Conservation (phyloP, 1,140 invertebrate genomes). For the Brachystomella parvula region DNA sequence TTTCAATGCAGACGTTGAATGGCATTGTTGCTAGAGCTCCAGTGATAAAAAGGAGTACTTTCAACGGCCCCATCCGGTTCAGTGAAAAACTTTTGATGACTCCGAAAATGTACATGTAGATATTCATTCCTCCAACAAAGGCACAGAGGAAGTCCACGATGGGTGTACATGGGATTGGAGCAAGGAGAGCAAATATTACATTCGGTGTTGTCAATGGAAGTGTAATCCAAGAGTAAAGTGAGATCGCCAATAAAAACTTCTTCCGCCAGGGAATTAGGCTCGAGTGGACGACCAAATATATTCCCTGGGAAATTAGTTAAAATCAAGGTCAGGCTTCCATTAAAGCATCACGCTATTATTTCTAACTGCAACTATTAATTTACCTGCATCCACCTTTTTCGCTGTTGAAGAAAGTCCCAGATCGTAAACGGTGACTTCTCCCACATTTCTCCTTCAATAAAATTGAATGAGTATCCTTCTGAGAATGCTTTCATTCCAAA, state of each 20-base stretch:
- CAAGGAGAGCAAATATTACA: conserved; percentile 69
- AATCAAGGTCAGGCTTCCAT: conserved; percentile 7
- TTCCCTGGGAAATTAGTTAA: conserved; percentile 66
- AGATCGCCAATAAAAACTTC: conserved; percentile 76
- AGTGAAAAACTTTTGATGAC: conserved; percentile 89
- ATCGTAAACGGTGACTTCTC: conserved; percentile 94
- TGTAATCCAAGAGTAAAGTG: conserved; percentile 92
- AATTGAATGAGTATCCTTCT: conserved; percentile 79
- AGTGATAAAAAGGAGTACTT: conserved; percentile 69
- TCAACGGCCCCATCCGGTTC: conserved; percentile 68
- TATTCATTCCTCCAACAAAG: conserved; percentile 80
- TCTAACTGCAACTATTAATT: not conserved
- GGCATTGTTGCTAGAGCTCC: conserved; percentile 82
- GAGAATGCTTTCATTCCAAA: conserved; percentile 89
- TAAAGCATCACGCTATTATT: not conserved
- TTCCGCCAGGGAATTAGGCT: conserved; percentile 69
- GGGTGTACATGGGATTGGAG: conserved; percentile 76
- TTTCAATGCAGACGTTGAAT: conserved; percentile 86
- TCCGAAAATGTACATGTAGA: conserved; percentile 95
- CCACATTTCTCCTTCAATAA: conserved; percentile 95
- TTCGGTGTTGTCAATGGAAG: conserved; percentile 86
- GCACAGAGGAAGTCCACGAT: conserved; percentile 75
- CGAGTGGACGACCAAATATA: conserved; percentile 86
- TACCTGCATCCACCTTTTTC: conserved; percentile 79
- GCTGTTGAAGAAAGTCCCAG: conserved; percentile 88